Evolutionary conservation across 2,797 vertebrate genomes (phyloP), one percentile per base, ranked within the genome.

Genomic region (Sebastes iracundus): DNA sequence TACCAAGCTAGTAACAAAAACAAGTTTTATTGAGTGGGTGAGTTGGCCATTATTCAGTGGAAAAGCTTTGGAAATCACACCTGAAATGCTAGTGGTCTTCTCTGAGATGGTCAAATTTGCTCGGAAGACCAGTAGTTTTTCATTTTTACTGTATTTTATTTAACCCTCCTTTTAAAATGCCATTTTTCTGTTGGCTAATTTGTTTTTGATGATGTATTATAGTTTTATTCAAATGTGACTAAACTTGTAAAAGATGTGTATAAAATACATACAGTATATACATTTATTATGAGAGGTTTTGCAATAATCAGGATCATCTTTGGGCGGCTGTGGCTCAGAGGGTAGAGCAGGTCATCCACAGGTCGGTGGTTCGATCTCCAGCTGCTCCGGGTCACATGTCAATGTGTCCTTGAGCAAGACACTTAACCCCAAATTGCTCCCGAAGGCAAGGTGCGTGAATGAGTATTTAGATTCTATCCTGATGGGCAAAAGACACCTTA

Each of bases 331-430:
- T 42, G 38, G 38, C 38, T 38, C 35, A 38, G 13, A 38, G 35
- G 13, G 35, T 38, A 38, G 35, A 38, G 35, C 35, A 38, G 35
- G 35, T 38, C 0, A 1, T 42, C 38, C 38, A 42, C 5, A 42
- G 38, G 38, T 42, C 0, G 14, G 14, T 16, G 0, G 38, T 42
- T 42, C 0, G 14, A 42, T 42, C 38, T 14, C 38, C 13, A 1
- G 38, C 38, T 42, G 38, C 14, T 42, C 38, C 6, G 38, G 38
- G 38, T 42, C 38, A 16, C 38, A 42, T 42, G 38, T 42, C 38
- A 6, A 42, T 42, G 38, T 42, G 35, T 38, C 2, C 4, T 38
- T 38, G 35, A 38, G 12, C 35, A 38, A 38, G 35, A 14, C 38
- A 42, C 38, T 42, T 42, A 42, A 42, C 14, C 14, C 38, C 38